These are phyloP conservation scores for Punctoribates punctum DNA, from an alignment of 2,888 invertebrate genomes.

Conservation along the genomic window DNA sequence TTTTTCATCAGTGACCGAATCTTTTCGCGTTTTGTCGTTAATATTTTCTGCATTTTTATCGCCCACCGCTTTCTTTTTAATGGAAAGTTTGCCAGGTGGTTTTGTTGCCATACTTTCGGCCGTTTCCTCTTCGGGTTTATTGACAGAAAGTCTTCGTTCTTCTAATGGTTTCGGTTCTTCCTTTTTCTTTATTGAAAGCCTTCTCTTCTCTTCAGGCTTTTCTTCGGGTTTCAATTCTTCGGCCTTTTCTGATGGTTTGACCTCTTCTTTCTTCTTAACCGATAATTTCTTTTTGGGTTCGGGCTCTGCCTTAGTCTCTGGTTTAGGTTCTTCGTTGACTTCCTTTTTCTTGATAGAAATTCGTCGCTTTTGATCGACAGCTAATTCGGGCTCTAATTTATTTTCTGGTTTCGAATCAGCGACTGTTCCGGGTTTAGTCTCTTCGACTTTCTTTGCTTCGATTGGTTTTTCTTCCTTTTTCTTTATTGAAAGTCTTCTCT, in stretches of 20 bases:
- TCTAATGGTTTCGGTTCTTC: constrained; percentile 46
- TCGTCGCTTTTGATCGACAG: constrained; percentile 5
- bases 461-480: not conserved
- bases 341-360: constrained; percentile 37
- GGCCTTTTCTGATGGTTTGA: not conserved
- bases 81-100: constrained; percentile 15
- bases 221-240: not conserved
- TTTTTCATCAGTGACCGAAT: not conserved
- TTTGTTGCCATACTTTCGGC: not conserved
- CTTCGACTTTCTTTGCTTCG: not conserved
- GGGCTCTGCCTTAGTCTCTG: not conserved
- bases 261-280: constrained; percentile 12
- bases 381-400: not conserved
- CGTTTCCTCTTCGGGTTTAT: not conserved
- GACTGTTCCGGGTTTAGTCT: not conserved
- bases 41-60: constrained; percentile 29
- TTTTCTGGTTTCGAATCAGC: not conserved
- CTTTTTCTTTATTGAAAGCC: constrained; percentile 40
- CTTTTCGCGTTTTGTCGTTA: not conserved
- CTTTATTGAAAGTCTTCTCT: not conserved
- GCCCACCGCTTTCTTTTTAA: constrained; percentile 34
- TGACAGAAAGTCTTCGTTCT: constrained; percentile 28
- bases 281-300: not conserved
- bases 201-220: constrained; percentile 27
- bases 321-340: constrained; percentile 16